Evolutionary conservation across 2,113 vertebrate species (phyloP).

Genomic region (Sturnira hondurensis): DNA sequence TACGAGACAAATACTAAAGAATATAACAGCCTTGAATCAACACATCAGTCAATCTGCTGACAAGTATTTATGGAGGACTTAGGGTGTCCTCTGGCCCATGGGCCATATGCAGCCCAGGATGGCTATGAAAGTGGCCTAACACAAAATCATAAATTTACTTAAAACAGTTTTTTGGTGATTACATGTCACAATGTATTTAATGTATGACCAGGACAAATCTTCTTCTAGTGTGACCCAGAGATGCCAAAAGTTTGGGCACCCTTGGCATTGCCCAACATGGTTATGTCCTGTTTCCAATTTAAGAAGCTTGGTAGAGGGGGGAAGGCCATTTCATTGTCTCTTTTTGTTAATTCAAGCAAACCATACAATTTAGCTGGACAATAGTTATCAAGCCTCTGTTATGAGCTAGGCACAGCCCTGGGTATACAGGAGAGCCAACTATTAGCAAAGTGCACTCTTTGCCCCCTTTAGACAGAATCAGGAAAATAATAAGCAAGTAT

Average conservation of each 20-base stretch:
- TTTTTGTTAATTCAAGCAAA: background rate
- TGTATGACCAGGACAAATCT: too few relatives aligned
- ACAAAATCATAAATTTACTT: too few relatives aligned
- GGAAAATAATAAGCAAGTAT: background rate
- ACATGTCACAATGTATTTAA: too few relatives aligned
- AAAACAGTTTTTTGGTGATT: too few relatives aligned
- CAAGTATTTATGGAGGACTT: background rate
- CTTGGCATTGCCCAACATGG: background rate
- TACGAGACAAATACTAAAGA: background rate
- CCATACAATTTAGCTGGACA: background rate
- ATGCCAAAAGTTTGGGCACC: too few relatives aligned
- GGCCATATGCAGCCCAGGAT: too few relatives aligned
- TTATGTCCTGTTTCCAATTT: background rate
- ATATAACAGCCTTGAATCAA: background rate
- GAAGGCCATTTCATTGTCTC: background rate
- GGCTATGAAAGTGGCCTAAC: too few relatives aligned
- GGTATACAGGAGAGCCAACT: background rate
- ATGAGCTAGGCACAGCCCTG: background rate
- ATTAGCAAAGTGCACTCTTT: background rate
- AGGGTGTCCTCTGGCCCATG: background rate
- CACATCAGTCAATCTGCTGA: background rate
- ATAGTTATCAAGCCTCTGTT: conserved; percentile 39
- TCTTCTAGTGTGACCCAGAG: too few relatives aligned
- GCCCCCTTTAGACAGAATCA: background rate
- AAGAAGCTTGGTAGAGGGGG: background rate